phyloP scores from a whole-genome alignment of 2,797 vertebrate genomes.

The Etheostoma perlongum region DNA sequence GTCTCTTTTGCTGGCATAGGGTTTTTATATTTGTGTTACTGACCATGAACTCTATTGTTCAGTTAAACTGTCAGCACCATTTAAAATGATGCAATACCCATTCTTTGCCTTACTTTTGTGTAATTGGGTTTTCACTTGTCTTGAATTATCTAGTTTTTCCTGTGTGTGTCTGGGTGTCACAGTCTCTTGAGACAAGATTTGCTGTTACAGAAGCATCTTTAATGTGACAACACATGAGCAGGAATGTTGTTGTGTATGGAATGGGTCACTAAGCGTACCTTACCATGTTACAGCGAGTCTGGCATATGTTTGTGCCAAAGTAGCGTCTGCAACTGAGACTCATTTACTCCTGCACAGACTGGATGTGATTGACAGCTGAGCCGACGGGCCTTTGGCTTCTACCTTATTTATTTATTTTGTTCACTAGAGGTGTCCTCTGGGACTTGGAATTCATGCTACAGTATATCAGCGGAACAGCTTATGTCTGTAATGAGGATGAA shows the following conservation, averaged over 20 bases:
- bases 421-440: slow-evolving; percentile 74
- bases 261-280: slow-evolving; percentile 65
- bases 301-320: slow-evolving; percentile 71
- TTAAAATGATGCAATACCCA: neutral
- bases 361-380: slow-evolving; percentile 81
- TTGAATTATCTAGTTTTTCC: slow-evolving; percentile 35
- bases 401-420: slow-evolving; percentile 68
- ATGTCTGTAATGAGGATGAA: slow-evolving; percentile 72
- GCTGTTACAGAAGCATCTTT: slow-evolving; percentile 44
- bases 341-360: slow-evolving; percentile 52
- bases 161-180: slow-evolving; percentile 25
- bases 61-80: neutral
- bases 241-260: slow-evolving; percentile 48
- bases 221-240: slow-evolving; percentile 55
- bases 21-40: slow-evolving; percentile 1
- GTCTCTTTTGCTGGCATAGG: neutral
- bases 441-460: slow-evolving; percentile 73
- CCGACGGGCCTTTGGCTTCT: slow-evolving; percentile 74
- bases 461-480: slow-evolving; percentile 74
- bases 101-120: slow-evolving; percentile 17
- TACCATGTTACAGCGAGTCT: slow-evolving; percentile 65
- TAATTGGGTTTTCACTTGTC: slow-evolving; percentile 44
- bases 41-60: neutral
- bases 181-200: slow-evolving; percentile 54
- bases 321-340: slow-evolving; percentile 62